Evolutionary conservation across 2,888 invertebrate genomes (phyloP), one percentile per base, ranked within the genome.

Genomic region (Aleiodes testaceus): DNA sequence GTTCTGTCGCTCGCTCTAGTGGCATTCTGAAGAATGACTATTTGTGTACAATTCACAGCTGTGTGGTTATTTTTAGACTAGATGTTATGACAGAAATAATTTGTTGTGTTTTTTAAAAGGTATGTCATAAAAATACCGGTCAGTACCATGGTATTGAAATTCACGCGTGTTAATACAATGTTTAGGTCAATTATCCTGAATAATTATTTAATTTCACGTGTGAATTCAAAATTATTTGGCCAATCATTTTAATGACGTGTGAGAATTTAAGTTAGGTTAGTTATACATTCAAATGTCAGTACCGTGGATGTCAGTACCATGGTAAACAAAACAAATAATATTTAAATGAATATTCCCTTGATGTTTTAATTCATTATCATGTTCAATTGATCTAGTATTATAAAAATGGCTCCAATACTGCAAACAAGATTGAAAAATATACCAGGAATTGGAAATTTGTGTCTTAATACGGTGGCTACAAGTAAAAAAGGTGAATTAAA

Each of bases 41-140:
- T 26, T 50, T 49, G 55, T 22, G 14, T 44, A 47, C 22, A 18
- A n/a, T 67, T 68, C 26, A 68, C 22, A 55, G 26, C 22, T 0
- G 20, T 18, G 47, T 63, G 22, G 16, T 20, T 20, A 18, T 45
- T 63, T 63, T 63, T 63, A 44, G 16, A 18, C n/a, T 45, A 9
- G 9, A 20, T 16, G 18, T 63, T 44, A 44, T 55, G 63, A 63
- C n/a, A 44, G 18, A 4, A 45, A n/a, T 44, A 44, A 45, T 5
- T 6, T 44, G 45, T 42, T 44, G 20, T 59, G 49, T 55, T 67
- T 55, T 44, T 3, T 42, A 55, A 59, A 67, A 44, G 44, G 18
- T 55, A 55, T 55, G 67, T 55, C 67, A 67, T 55, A 44, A 67
- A 67, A 67, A 55, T 45, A 53, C 55, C 55, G 44, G 55, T 67